Evolutionary conservation across 2,888 invertebrate species (phyloP).

Genomic region (Agrilus cyanescens): DNA sequence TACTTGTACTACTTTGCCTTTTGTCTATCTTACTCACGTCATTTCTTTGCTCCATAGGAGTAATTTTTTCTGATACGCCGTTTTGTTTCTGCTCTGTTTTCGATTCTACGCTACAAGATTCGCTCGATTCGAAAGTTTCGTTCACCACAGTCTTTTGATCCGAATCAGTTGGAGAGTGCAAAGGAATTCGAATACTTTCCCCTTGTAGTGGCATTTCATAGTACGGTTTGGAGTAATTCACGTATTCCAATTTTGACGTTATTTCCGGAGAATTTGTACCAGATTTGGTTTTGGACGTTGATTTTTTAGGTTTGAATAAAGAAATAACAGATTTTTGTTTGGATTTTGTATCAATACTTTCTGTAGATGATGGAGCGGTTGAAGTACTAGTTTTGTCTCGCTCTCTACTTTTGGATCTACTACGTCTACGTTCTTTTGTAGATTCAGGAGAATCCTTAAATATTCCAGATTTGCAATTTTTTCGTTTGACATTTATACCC

Average conservation of each 20-base stretch:
- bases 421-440: slow-evolving; percentile 26
- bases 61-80: no score
- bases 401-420: slow-evolving; percentile 53
- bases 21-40: slow-evolving; percentile 2
- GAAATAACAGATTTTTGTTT: slow-evolving; percentile 53
- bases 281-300: slow-evolving; percentile 37
- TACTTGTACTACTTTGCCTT: slow-evolving; percentile 33
- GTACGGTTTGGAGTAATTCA: slow-evolving; percentile 33
- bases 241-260: slow-evolving; percentile 15
- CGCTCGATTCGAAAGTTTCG: slow-evolving; percentile 14
- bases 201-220: slow-evolving; percentile 54
- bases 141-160: slow-evolving; percentile 41
- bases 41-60: no score
- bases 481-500: slow-evolving; percentile 24
- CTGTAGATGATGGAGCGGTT: slow-evolving; percentile 41
- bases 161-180: slow-evolving; percentile 64
- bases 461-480: slow-evolving; percentile 29
- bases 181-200: slow-evolving; percentile 55
- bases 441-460: slow-evolving; percentile 31
- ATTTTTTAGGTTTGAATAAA: slow-evolving; percentile 49
- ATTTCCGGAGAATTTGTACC: slow-evolving; percentile 24
- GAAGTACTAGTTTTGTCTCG: slow-evolving; percentile 36
- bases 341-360: slow-evolving; percentile 33
- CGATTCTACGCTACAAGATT: slow-evolving; percentile 6
- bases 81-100: slow-evolving; percentile 10